A percentile compares a stretch with the other conserved stretches of the same genome.
Evolutionary conservation across 2,797 vertebrate genomes (phyloP).

Genomic region (Chelonia mydas): DNA sequence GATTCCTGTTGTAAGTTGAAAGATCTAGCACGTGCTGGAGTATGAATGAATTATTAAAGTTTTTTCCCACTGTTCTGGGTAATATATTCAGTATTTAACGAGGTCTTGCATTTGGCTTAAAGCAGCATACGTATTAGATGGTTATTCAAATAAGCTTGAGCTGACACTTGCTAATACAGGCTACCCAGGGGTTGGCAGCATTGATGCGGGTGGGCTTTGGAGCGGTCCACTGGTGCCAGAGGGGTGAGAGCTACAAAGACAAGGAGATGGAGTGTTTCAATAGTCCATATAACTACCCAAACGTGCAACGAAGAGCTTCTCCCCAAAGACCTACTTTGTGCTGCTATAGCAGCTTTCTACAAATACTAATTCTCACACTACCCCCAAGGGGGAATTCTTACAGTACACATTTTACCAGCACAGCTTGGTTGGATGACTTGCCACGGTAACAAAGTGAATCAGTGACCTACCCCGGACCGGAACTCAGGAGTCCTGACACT

Average conservation of each 20-base stretch:
- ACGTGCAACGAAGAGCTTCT: not conserved
- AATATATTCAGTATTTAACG: conserved; percentile 67
- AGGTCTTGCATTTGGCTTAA: conserved; percentile 57
- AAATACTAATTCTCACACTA: not conserved
- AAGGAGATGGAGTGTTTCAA: not conserved
- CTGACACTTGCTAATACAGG: conserved; percentile 41
- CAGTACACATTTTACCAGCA: not conserved
- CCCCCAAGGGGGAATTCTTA: not conserved
- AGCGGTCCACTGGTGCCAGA: not conserved
- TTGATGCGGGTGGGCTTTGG: not conserved
- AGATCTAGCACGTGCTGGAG: conserved; percentile 58
- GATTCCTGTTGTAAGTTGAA: conserved; percentile 70
- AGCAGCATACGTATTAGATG: conserved; percentile 10
- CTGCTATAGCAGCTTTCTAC: not conserved
- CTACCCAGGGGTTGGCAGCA: not conserved
- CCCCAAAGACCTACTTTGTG: not conserved
- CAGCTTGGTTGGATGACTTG: not conserved
- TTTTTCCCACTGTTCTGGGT: conserved; percentile 56
- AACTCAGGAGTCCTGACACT: not conserved
- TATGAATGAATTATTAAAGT: conserved; percentile 74
- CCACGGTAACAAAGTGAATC: not conserved
- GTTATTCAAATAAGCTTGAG: conserved; percentile 43
- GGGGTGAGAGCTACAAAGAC: not conserved
- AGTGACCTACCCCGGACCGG: not conserved
- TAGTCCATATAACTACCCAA: not conserved